phyloP scores from a whole-genome alignment of 2,113 vertebrate species.

The Scomber colias region DNA sequence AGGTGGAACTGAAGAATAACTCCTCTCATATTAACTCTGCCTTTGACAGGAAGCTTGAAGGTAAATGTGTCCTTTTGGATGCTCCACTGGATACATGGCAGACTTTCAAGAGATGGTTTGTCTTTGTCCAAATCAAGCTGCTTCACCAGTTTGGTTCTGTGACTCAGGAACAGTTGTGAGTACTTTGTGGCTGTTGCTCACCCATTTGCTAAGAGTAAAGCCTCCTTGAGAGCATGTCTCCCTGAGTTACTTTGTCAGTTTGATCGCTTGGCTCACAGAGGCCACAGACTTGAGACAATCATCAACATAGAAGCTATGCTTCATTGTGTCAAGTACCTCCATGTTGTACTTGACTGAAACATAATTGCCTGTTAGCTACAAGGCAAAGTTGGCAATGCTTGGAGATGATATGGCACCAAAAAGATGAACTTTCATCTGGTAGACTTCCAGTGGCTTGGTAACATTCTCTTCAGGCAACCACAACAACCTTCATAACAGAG shows the following conservation, averaged over 20 bases:
- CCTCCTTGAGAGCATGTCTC: not conserved
- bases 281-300: not conserved
- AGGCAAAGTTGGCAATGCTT: not conserved
- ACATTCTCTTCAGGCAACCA: not conserved
- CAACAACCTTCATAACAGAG: not conserved
- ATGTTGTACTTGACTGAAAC: not conserved
- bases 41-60: not conserved
- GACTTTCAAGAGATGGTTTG: not conserved
- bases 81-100: not conserved
- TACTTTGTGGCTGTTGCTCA: not conserved
- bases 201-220: not conserved
- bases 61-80: not conserved
- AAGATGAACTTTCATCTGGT: not conserved
- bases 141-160: not conserved
- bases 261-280: not conserved
- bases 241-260: no score
- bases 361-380: not conserved
- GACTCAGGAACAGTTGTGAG: not conserved
- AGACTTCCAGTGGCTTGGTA: not conserved
- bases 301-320: not conserved
- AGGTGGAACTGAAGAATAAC: not conserved
- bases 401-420: not conserved
- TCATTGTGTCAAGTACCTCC: not conserved
- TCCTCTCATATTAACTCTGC: not conserved
- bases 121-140: not conserved